Conservation (phyloP, 1,140 invertebrate species). For the Sesamia nonagrioides region DNA sequence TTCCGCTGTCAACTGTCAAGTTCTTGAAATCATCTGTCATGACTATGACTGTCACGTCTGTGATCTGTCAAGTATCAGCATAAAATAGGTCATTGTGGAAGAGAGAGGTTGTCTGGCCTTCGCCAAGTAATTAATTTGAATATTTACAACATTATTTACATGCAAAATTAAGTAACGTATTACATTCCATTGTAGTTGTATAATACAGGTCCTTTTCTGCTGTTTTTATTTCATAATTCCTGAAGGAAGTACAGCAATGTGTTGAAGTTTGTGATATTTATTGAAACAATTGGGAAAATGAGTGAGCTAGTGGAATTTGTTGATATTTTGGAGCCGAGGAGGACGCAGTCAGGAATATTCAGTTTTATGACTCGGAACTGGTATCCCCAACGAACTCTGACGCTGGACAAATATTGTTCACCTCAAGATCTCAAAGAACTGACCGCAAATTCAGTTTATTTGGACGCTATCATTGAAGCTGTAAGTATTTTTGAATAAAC, state of each 20-base stretch:
- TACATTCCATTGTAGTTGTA: not conserved
- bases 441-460: slow-evolving; percentile 70
- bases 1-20: too few relatives aligned
- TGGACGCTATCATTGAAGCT: slow-evolving; percentile 75
- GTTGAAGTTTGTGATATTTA: slow-evolving; percentile 14
- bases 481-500: slow-evolving; percentile 61
- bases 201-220: not conserved
- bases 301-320: slow-evolving; percentile 66
- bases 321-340: slow-evolving; percentile 79
- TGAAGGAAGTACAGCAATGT: not conserved
- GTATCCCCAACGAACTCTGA: slow-evolving; percentile 70
- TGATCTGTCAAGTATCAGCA: too few relatives aligned
- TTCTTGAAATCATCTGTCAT: too few relatives aligned
- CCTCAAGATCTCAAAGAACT: slow-evolving; percentile 75
- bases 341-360: slow-evolving; percentile 74
- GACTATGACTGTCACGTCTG: too few relatives aligned
- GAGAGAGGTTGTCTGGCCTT: not conserved
- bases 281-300: slow-evolving; percentile 61
- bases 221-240: not conserved
- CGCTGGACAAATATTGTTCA: slow-evolving; percentile 64
- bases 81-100: not conserved
- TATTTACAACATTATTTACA: not conserved
- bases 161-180: not conserved
- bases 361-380: slow-evolving; percentile 77
- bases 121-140: not conserved